These are phyloP conservation scores for Trichogramma dendrolimi DNA, from an alignment of 2,888 invertebrate species.

Conservation along the genomic window DNA sequence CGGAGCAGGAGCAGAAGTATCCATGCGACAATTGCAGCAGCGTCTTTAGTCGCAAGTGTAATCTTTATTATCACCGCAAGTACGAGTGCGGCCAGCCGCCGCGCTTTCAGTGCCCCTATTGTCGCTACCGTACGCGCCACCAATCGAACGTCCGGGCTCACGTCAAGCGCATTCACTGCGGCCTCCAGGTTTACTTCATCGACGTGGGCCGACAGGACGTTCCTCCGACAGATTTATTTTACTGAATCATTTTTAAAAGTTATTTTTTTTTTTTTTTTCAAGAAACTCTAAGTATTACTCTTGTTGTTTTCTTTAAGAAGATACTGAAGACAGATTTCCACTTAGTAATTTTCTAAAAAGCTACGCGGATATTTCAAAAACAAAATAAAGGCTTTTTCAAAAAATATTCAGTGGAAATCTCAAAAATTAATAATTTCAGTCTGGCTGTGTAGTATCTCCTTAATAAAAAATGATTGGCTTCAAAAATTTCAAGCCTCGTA, in stretches of 20 bases:
- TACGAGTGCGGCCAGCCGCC: slow-evolving; percentile 24
- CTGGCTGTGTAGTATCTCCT: no score
- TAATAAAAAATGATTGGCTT: no score
- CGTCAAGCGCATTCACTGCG: slow-evolving; percentile 35
- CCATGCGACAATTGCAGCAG: slow-evolving; percentile 44
- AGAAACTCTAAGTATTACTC: not conserved
- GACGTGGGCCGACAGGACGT: slow-evolving; percentile 27
- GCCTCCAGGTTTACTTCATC: slow-evolving; percentile 31
- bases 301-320: not conserved
- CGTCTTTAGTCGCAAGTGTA: slow-evolving; percentile 44
- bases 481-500: no score
- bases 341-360: no score
- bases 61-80: slow-evolving; percentile 35
- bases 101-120: slow-evolving; percentile 30
- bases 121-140: slow-evolving; percentile 35
- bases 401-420: no score
- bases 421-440: no score
- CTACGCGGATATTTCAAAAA: no score
- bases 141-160: slow-evolving; percentile 37
- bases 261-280: not conserved
- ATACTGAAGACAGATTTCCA: no score
- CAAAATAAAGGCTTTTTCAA: no score
- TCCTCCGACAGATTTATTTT: not conserved
- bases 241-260: not conserved
- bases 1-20: slow-evolving; percentile 22